Evolutionary conservation across 37 sponge, comb jelly and placozoan genomes (phyloP), one percentile per base, ranked within the genome.

Genomic region (Ianthella basta): DNA sequence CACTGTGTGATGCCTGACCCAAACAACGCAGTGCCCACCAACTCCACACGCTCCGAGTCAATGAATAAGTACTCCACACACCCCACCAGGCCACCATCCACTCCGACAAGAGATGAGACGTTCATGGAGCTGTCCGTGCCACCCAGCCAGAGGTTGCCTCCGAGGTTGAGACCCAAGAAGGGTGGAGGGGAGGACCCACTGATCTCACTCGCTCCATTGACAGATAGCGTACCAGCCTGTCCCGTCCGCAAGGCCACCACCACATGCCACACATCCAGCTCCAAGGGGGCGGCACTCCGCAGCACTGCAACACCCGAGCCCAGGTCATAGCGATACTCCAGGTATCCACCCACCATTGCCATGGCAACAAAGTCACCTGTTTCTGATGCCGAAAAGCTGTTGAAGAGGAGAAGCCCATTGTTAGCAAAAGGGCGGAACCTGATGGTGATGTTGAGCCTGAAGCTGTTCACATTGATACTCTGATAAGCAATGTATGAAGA

Each of bases 371-470:
- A 87, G 35, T 87, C 85, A 50, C 66, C 56, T 67, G 80, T 85
- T 15, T 72, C 88, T 30, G 1, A 68, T 2, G 73, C 59, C 20
- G 88, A 41, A 30, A 24, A n/a, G 29, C 88, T 81, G 55, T 75
- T 72, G 79, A 87, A 91, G 35, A 91, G 55, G 56, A 91, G 27
- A 38, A 87, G 82, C 2, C 91, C 91, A 81, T 80, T 27, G 20
- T 19, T 24, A n/a, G 74, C 35, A 36, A 50, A 30, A 1, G 88
- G 91, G 41, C 50, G 80, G 61, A 91, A 37, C 19, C 84, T 87
- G 53, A 87, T 23, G 19, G 91, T 79, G 56, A 87, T 78, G 19
- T 37, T 82, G n/a, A 90, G 69, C 12, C 63, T 36, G 36, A 38
- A 59, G 55, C 74, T 63, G 44, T 38, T 12, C 13, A 10, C 64